Conservation (phyloP, 2,888 invertebrate genomes). For the Alloscopus bannaensis region DNA sequence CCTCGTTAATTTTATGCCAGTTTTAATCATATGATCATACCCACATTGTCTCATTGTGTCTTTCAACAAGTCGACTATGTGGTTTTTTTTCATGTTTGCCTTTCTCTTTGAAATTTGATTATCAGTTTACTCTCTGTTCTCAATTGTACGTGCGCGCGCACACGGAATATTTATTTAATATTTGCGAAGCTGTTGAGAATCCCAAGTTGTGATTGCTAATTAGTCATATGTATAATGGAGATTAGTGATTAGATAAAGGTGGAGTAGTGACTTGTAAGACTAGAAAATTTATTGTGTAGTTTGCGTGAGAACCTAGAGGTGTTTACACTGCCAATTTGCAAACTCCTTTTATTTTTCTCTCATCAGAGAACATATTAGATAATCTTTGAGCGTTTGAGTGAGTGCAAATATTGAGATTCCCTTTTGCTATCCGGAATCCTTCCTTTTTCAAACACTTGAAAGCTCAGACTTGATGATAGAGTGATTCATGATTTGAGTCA, state of each 20-base stretch:
- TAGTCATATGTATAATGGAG: conserved; percentile 11
- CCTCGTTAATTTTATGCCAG: conserved; percentile 24
- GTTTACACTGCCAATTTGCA: neutral
- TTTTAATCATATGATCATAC: neutral
- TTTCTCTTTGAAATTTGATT: no score
- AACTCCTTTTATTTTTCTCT: neutral
- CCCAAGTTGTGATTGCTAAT: neutral
- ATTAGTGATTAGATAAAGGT: conserved; percentile 8
- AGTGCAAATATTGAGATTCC: no score
- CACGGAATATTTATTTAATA: neutral
- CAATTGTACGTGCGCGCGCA: no score
- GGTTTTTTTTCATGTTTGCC: no score
- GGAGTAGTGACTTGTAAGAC: neutral
- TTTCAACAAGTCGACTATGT: neutral
- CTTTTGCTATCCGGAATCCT: no score
- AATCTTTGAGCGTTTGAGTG: no score
- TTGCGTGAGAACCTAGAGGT: conserved; percentile 24
- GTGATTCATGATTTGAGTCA: no score
- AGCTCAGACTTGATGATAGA: no score
- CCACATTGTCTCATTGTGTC: neutral
- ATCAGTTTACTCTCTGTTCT: no score
- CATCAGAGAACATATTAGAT: no score
- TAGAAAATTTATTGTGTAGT: neutral
- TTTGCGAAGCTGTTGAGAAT: neutral
- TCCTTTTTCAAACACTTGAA: no score